Evolutionary conservation across 2,888 invertebrate species (phyloP), one percentile per base, ranked within the genome.

Genomic region (Anoplius nigerrimus): DNA sequence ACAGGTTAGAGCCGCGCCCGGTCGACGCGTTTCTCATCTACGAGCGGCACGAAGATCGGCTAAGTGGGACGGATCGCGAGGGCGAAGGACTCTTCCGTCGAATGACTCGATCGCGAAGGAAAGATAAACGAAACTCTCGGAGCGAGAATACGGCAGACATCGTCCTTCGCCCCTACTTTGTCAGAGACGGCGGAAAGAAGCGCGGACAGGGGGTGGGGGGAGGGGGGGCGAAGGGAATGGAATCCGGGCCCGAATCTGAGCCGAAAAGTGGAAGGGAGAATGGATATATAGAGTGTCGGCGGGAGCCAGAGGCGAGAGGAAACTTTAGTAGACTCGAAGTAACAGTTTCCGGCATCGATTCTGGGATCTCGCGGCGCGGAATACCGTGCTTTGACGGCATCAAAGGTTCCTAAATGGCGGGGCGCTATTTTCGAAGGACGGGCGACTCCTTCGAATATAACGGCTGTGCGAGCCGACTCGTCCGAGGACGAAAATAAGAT

Each of bases 11-110:
- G n/a, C n/a, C n/a, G n/a, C n/a, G n/a, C n/a, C n/a, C n/a, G n/a
- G n/a, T n/a, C n/a, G n/a, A n/a, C n/a, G n/a, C n/a, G n/a, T n/a
- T n/a, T n/a, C n/a, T n/a, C n/a, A n/a, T n/a, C n/a, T n/a, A n/a
- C n/a, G n/a, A n/a, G 80, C 78, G 80, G 76, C 80, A 80, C 80
- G 78, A 56, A 84, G 80, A 84, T 84, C 83, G 83, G 80, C 78
- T 72, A 78, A 78, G 74, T 69, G 60, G 74, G 63, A 72, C 58
- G 62, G 55, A 63, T 52, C n/a, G 57, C 58, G 43, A 52, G 67
- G 67, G 66, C 57, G 62, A 61, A 72, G 65, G 67, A 56, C 54
- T 67, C 69, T 74, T 63, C 54, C 46, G 59, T n/a, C 45, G 62
- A 70, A 71, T 62, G 71, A 59, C 51, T 60, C 61, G 68, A 58